phyloP scores from a whole-genome alignment of 2,113 vertebrate species.

The Rattus rattus region DNA sequence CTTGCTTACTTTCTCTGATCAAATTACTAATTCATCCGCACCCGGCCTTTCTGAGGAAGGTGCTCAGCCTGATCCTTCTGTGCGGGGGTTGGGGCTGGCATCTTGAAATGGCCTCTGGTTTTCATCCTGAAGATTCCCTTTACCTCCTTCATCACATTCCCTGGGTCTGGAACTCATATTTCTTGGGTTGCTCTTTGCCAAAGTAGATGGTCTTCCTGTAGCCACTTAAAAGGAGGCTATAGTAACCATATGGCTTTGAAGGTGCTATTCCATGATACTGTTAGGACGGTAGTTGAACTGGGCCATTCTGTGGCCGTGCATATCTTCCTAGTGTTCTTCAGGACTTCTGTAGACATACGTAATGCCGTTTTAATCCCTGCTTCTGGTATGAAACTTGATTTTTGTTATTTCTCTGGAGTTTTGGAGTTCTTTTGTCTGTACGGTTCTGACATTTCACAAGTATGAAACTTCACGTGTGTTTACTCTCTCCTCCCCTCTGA shows the following conservation, averaged over 20 bases:
- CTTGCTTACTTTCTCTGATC: neutral
- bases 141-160: neutral
- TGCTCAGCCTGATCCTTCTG: neutral
- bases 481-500: neutral
- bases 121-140: neutral
- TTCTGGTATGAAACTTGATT: neutral
- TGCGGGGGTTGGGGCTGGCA: neutral
- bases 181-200: neutral
- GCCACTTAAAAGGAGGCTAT: neutral
- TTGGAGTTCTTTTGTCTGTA: neutral
- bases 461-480: neutral
- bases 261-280: rapidly evolving
- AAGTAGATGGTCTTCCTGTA: neutral
- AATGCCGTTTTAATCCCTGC: neutral
- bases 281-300: rapidly evolving
- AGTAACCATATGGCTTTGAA: neutral
- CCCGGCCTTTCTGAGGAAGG: neutral
- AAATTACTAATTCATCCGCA: neutral
- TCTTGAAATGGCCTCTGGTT: neutral
- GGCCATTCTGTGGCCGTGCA: neutral
- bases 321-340: neutral
- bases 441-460: neutral
- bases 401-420: too few species aligned
- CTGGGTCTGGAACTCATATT: neutral
- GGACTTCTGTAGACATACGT: rapidly evolving